Conservation (phyloP, 2,888 invertebrate species). For the Drosophila anceps region DNA sequence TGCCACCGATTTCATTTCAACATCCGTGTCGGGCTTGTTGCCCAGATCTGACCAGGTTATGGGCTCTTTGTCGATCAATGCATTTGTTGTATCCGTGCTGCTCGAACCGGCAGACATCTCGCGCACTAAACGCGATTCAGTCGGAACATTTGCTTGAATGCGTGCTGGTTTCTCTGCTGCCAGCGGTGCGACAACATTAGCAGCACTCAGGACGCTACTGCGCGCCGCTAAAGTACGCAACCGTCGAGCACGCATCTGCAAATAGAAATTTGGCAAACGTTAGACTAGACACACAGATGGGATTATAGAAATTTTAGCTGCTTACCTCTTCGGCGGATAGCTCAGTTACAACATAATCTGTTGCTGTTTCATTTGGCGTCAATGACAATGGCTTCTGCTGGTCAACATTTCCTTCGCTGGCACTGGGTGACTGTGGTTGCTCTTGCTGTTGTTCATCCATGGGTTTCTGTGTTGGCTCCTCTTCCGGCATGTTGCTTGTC, state of each 20-base stretch:
- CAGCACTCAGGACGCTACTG: constrained; percentile 32
- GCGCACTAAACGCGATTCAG: constrained; percentile 82
- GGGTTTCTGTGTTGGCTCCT: constrained; percentile 66
- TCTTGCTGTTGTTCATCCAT: constrained; percentile 70
- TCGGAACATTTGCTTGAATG: constrained; percentile 70
- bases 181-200: constrained; percentile 20
- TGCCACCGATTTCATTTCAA: constrained; percentile 79
- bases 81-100: constrained; percentile 32
- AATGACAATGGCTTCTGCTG: constrained; percentile 29
- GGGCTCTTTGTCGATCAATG: constrained; percentile 27
- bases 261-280: constrained; percentile 75
- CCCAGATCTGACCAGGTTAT: constrained; percentile 46
- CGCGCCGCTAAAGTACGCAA: constrained; percentile 82
- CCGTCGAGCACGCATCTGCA: constrained; percentile 84
- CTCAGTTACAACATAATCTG: constrained; percentile 87
- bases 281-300: constrained; percentile 1
- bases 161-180: constrained; percentile 45
- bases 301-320: constrained; percentile 52
- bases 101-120: constrained; percentile 50
- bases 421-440: constrained; percentile 25
- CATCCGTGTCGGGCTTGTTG: constrained; percentile 74
- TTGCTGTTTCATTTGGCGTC: constrained; percentile 15
- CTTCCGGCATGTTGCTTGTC: constrained; percentile 66
- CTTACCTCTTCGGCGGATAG: constrained; percentile 95
- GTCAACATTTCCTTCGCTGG: constrained; percentile 22